These are phyloP conservation scores for Choloepus didactylus DNA, from an alignment of 2,797 vertebrate species.

Conservation along the genomic window DNA sequence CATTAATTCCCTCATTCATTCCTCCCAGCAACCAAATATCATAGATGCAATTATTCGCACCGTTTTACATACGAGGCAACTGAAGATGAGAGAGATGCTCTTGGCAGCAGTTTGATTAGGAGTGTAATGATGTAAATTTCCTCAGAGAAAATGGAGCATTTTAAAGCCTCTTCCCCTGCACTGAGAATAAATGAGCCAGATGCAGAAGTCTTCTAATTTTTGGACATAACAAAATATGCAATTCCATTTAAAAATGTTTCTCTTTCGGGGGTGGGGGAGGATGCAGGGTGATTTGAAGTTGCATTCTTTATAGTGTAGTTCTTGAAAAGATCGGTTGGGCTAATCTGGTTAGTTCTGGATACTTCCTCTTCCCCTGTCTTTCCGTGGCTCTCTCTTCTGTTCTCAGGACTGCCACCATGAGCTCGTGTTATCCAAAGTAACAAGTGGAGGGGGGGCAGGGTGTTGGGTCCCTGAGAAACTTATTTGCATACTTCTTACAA, in stretches of 20 bases:
- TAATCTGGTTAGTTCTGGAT: slow-evolving; percentile 83
- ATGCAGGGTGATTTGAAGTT: neutral
- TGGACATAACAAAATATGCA: neutral
- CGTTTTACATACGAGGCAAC: neutral
- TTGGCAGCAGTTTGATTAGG: neutral
- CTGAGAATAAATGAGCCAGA: neutral
- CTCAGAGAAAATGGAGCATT: neutral
- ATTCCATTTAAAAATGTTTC: slow-evolving; percentile 17
- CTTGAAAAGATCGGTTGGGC: slow-evolving; percentile 58
- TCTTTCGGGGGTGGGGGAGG: neutral
- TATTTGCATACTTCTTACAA: slow-evolving; percentile 83
- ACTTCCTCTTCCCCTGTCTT: slow-evolving; percentile 73
- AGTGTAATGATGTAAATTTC: neutral
- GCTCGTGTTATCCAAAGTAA: slow-evolving; percentile 60
- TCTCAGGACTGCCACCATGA: slow-evolving; percentile 70
- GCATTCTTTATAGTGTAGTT: slow-evolving; percentile 72
- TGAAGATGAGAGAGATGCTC: neutral
- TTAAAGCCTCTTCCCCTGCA: neutral
- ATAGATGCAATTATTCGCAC: neutral
- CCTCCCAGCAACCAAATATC: neutral
- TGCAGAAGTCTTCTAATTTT: slow-evolving; percentile 16
- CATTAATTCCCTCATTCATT: neutral
- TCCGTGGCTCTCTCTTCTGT: slow-evolving; percentile 66
- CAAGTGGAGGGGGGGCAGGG: slow-evolving; percentile 63
- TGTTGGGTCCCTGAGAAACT: slow-evolving; percentile 69